These are phyloP conservation scores for Callipepla californica DNA, from an alignment of 2,113 vertebrate genomes.

Conservation along the genomic window DNA sequence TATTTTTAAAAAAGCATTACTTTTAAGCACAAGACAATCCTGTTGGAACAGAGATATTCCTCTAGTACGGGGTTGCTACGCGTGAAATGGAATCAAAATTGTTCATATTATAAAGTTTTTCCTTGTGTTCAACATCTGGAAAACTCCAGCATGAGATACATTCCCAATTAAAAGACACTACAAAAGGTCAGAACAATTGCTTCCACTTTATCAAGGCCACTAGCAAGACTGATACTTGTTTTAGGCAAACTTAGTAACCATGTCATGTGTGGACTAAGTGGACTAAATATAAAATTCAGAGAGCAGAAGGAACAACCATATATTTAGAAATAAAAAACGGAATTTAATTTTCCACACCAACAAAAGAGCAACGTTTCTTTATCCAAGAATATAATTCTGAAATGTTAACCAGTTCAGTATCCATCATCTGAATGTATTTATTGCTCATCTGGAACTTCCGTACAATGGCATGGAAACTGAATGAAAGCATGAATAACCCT, in stretches of 20 bases:
- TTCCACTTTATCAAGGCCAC: conserved; percentile 31
- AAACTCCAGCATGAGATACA: neutral
- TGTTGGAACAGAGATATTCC: neutral
- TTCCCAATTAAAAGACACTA: conserved; percentile 14
- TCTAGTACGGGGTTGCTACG: accelerated
- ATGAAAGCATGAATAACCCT: neutral
- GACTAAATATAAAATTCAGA: conserved; percentile 58
- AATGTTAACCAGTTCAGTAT: conserved; percentile 35
- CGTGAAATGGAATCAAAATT: neutral
- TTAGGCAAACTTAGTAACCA: conserved; percentile 61
- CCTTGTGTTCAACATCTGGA: neutral
- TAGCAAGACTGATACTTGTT: conserved; percentile 37
- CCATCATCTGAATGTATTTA: neutral
- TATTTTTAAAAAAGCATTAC: neutral
- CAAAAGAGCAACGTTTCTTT: neutral
- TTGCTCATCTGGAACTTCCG: neutral
- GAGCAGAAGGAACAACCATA: conserved; percentile 20
- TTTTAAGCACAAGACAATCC: neutral
- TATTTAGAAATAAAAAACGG: conserved; percentile 52
- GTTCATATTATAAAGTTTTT: neutral
- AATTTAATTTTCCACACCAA: conserved; percentile 55
- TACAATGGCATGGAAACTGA: neutral
- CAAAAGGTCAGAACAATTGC: conserved; percentile 49
- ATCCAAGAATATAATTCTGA: conserved; percentile 10
- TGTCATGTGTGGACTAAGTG: neutral